Evolutionary conservation across 1,140 invertebrate species (phyloP).

Genomic region (Trichonephila clavipes): DNA sequence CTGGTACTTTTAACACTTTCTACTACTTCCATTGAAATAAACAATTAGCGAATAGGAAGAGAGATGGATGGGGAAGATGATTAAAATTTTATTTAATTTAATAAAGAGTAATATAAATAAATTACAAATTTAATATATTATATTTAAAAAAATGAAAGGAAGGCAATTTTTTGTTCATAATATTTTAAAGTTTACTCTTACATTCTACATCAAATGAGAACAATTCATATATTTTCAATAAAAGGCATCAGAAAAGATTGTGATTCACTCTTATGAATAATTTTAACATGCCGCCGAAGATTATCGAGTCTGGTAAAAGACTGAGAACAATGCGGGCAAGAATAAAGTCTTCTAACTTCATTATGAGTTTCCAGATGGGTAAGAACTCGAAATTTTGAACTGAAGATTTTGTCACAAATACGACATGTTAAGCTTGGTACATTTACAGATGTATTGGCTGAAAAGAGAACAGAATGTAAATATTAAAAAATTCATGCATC

Average conservation of each 20-base stretch:
- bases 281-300: slow-evolving; percentile 37
- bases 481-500: background rate
- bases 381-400: background rate
- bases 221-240: background rate
- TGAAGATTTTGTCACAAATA: slow-evolving; percentile 43
- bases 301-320: slow-evolving; percentile 52
- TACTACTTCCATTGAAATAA: too few relatives aligned
- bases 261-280: background rate
- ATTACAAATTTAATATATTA: too few relatives aligned
- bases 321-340: background rate
- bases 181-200: too few relatives aligned
- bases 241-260: background rate
- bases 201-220: too few relatives aligned
- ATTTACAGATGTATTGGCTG: background rate
- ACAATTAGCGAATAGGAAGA: too few relatives aligned
- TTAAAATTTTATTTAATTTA: too few relatives aligned
- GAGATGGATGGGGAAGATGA: too few relatives aligned
- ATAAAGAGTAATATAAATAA: too few relatives aligned
- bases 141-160: too few relatives aligned
- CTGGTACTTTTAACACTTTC: too few relatives aligned
- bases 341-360: slow-evolving; percentile 27
- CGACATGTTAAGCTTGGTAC: background rate
- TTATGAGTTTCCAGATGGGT: slow-evolving; percentile 47
- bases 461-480: background rate
- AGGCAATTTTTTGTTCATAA: too few relatives aligned